Percentiles rank a stretch among this genome's conserved stretches.
Evolutionary conservation across 2,113 vertebrate species (phyloP).

Genomic region (Rhagologus leucostigma): DNA sequence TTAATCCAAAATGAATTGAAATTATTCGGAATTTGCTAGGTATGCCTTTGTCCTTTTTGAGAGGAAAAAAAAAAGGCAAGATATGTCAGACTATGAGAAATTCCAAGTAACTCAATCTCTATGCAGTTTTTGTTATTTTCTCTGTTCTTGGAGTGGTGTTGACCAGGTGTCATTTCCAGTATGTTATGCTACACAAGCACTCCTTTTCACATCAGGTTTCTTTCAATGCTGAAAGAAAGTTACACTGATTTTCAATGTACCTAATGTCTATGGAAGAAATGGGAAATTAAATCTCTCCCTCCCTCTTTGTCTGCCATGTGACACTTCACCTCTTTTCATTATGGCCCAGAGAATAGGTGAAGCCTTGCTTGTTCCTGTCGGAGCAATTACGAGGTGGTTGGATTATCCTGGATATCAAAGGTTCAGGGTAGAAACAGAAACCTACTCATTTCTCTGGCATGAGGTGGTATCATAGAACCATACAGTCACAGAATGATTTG

Average conservation of each 20-base stretch:
- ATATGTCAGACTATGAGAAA: neutral
- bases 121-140: neutral
- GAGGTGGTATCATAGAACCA: neutral
- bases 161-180: neutral
- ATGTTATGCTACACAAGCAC: neutral
- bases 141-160: neutral
- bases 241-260: neutral
- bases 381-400: neutral
- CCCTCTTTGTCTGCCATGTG: neutral
- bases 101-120: neutral
- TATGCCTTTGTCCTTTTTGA: neutral
- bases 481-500: neutral
- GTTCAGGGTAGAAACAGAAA: neutral
- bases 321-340: neutral
- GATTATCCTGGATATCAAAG: neutral
- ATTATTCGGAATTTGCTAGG: neutral
- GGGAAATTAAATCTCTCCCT: neutral
- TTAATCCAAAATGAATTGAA: neutral
- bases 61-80: neutral
- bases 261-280: neutral
- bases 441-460: neutral
- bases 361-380: neutral
- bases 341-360: neutral
- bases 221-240: neutral
- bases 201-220: neutral